phyloP scores from a whole-genome alignment of 2,113 vertebrate genomes.

The Trogon surrucura region DNA sequence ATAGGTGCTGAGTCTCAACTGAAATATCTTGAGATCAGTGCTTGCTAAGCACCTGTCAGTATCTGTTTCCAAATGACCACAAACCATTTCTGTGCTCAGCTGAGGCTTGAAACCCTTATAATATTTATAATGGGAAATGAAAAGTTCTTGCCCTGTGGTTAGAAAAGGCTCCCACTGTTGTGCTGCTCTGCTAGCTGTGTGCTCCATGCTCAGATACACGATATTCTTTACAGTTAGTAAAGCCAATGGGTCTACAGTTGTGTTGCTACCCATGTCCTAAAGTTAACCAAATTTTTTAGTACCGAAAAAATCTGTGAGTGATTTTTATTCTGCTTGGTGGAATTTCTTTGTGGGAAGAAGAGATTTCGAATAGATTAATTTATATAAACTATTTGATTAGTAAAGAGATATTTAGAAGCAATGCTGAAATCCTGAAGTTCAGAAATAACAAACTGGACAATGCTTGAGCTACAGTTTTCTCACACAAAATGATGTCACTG shows the following conservation, averaged over 20 bases:
- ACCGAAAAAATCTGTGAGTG: not conserved
- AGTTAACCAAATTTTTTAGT: not conserved
- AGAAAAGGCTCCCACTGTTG: not conserved
- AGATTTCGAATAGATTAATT: not conserved
- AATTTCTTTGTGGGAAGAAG: not conserved
- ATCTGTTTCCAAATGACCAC: not conserved
- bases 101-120: not conserved
- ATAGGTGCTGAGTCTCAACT: not conserved
- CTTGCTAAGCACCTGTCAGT: not conserved
- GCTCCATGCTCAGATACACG: not conserved
- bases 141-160: not conserved
- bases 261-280: accelerated
- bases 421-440: not conserved
- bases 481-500: not conserved
- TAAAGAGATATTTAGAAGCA: not conserved
- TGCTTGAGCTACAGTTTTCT: not conserved
- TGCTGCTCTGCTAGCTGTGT: not conserved
- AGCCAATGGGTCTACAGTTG: accelerated
- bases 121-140: not conserved
- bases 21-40: not conserved
- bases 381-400: not conserved
- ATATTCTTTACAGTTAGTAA: not conserved
- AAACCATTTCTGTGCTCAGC: not conserved
- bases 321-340: not conserved
- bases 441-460: not conserved